These are phyloP conservation scores for Aegypius monachus DNA, from an alignment of 2,113 vertebrate species.

Conservation along the genomic window DNA sequence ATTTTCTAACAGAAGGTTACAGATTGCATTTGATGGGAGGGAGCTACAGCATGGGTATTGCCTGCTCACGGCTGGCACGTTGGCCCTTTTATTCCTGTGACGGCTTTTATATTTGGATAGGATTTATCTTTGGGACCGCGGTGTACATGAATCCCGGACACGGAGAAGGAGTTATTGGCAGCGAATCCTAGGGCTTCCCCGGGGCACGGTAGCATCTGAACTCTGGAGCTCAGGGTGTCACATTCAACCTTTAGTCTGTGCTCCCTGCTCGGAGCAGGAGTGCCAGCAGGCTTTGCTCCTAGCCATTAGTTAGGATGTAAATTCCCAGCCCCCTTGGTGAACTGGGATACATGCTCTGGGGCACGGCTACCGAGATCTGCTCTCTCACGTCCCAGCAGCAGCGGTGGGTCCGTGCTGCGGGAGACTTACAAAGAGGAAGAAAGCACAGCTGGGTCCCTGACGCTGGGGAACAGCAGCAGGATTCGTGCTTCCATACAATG, in stretches of 20 bases:
- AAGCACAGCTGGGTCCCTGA: not conserved
- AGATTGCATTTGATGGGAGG: not conserved
- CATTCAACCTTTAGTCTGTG: not conserved
- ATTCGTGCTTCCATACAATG: not conserved
- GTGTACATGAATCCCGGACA: not conserved
- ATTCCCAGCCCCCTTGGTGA: not conserved
- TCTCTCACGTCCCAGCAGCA: not conserved
- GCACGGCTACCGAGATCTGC: not conserved
- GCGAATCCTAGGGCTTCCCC: not conserved
- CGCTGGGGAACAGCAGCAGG: not conserved
- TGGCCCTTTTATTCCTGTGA: not conserved
- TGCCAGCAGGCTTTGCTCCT: not conserved
- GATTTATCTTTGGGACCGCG: not conserved
- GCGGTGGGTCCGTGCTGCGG: accelerated
- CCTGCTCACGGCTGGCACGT: not conserved
- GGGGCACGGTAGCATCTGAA: not conserved
- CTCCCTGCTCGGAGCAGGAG: not conserved
- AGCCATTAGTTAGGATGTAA: not conserved
- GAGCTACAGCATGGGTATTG: not conserved
- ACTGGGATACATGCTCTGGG: not conserved
- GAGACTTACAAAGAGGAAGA: not conserved
- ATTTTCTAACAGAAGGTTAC: constrained; percentile 26
- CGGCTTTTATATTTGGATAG: not conserved
- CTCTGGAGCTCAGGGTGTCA: not conserved
- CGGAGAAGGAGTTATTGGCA: not conserved